Conservation (phyloP, 2,113 vertebrate species). For the Sapajus apella region DNA sequence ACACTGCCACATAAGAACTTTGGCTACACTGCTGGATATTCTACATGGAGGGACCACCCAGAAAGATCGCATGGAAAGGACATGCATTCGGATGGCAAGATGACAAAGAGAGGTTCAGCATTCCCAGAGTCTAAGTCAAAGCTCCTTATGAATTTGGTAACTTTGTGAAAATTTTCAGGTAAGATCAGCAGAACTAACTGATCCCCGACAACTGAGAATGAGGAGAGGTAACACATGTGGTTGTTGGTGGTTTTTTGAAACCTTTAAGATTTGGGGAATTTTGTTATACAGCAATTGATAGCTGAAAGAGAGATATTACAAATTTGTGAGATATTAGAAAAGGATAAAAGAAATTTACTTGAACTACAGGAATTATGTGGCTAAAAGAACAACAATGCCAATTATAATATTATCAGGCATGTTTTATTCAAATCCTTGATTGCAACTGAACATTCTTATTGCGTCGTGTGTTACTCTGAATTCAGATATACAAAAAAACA, state of each 20-base stretch:
- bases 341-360: not conserved
- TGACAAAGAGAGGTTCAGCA: fast-evolving
- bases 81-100: fast-evolving
- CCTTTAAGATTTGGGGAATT: not conserved
- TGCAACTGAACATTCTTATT: not conserved
- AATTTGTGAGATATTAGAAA: not conserved
- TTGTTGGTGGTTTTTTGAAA: not conserved
- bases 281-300: not conserved
- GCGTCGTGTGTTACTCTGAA: not conserved
- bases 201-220: not conserved
- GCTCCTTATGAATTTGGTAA: not conserved
- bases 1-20: not conserved
- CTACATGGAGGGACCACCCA: not conserved
- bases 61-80: not conserved
- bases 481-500: not conserved
- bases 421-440: not conserved
- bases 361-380: not conserved
- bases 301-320: not conserved
- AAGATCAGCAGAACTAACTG: not conserved
- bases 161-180: not conserved
- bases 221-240: not conserved
- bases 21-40: not conserved
- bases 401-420: not conserved
- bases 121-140: not conserved
- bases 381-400: not conserved